These are phyloP conservation scores for Fregetta grallaria DNA, from an alignment of 2,113 vertebrate genomes.

Conservation along the genomic window DNA sequence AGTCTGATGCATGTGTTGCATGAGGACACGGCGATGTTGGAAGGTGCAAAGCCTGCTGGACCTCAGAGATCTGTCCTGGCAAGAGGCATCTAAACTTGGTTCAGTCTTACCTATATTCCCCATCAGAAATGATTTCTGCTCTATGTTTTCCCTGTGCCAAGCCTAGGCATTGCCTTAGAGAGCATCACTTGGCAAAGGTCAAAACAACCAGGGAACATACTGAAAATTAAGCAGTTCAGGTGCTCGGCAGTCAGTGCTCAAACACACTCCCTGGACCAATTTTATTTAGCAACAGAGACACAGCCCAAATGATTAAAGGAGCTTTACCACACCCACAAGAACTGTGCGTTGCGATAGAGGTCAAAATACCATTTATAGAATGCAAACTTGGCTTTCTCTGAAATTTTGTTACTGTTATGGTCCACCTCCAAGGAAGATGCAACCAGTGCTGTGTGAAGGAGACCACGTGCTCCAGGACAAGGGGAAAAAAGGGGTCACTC, in stretches of 20 bases:
- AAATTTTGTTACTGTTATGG: background rate
- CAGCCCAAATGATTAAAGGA: background rate
- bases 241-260: background rate
- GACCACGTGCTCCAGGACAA: rapidly evolving
- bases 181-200: background rate
- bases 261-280: background rate
- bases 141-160: background rate
- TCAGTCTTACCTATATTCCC: background rate
- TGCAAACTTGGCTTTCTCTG: background rate
- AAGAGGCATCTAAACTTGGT: background rate
- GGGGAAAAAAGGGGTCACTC: background rate
- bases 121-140: background rate
- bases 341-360: background rate
- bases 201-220: background rate
- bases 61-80: background rate
- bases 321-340: background rate
- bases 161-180: background rate
- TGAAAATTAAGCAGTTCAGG: background rate
- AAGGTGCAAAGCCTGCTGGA: background rate
- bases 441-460: background rate
- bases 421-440: background rate
- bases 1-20: background rate
- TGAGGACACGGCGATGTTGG: background rate
- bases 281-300: background rate
- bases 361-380: background rate